Conservation (phyloP, 2,888 invertebrate species). For the Thysanoteuthis rhombus region DNA sequence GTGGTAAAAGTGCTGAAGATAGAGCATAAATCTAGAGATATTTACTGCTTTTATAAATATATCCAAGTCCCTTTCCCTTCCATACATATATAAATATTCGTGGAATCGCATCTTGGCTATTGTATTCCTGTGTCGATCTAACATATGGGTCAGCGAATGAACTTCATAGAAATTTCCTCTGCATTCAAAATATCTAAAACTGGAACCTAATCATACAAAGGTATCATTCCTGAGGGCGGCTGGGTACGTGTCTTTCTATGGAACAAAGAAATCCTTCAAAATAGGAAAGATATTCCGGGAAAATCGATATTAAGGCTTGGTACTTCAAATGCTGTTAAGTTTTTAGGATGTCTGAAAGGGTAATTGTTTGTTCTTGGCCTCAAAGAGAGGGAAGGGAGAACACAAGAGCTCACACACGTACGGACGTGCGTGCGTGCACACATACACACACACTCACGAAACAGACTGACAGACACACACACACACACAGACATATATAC, state of each 20-base stretch:
- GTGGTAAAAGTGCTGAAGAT: too few relatives aligned
- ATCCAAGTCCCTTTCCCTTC: too few relatives aligned
- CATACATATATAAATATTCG: too few relatives aligned
- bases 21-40: too few relatives aligned
- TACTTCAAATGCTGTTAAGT: background rate
- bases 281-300: background rate
- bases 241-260: background rate
- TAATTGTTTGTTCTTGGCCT: background rate
- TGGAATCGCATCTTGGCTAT: background rate
- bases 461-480: too few relatives aligned
- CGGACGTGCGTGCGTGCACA: too few relatives aligned
- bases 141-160: background rate
- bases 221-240: background rate
- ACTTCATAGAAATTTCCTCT: background rate
- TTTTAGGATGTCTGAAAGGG: background rate
- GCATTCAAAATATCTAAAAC: constrained; percentile 12
- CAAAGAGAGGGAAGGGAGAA: too few relatives aligned
- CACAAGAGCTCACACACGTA: too few relatives aligned
- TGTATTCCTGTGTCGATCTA: background rate
- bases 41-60: too few relatives aligned
- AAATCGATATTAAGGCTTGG: background rate
- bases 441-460: too few relatives aligned
- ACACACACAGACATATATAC: too few relatives aligned
- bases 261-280: background rate
- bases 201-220: background rate